Evolutionary conservation across 2,797 vertebrate species (phyloP), one percentile per base, ranked within the genome.

Genomic region (Phylloscopus collybita): DNA sequence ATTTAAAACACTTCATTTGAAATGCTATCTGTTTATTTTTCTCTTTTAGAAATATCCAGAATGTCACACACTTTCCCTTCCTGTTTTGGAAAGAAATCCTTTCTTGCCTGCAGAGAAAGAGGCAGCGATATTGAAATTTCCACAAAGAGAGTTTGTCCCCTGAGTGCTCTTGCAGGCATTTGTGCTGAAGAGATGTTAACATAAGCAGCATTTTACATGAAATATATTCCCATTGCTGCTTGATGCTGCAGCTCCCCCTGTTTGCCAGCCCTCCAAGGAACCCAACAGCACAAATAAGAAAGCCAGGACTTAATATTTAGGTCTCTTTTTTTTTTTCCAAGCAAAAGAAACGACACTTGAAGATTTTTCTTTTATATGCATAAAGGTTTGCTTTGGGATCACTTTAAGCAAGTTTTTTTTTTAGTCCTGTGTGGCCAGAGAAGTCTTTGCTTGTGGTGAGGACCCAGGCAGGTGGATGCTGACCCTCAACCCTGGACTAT

Each of bases 141-240:
- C 92, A 96, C 82, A 66, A 92, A 88, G 84, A 86, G 49, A 60
- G 74, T 83, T 94, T 83, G 60, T 96, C 95, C 81, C 95, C 66
- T 82, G 92, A 93, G 94, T 96, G 75, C 72, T 96, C 92, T 95
- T 93, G 79, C 84, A 95, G 75, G 40, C 92, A 91, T 94, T 97
- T 96, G 89, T 88, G 81, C 84, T 91, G 95, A 97, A 94, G 92
- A 92, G 89, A 83, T 90, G 89, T 95, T 96, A 96, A 92, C 81
- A 95, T 17, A 62, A 94, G 80, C 75, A 72, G 59, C 91, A 86
- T 91, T 96, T 97, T 95, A 65, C 9, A 23, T 83, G 42, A 95
- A 94, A 92, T 96, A 87, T 87, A 88, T 86, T 93, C 92, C 82
- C 11, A 4, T 49, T 92, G 75, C 73, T 93, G 60, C 71, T 80